A percentile compares a stretch with the other conserved stretches of the same genome.
Conservation (phyloP, 1,140 invertebrate species). For the Euura saliciscinereae region DNA sequence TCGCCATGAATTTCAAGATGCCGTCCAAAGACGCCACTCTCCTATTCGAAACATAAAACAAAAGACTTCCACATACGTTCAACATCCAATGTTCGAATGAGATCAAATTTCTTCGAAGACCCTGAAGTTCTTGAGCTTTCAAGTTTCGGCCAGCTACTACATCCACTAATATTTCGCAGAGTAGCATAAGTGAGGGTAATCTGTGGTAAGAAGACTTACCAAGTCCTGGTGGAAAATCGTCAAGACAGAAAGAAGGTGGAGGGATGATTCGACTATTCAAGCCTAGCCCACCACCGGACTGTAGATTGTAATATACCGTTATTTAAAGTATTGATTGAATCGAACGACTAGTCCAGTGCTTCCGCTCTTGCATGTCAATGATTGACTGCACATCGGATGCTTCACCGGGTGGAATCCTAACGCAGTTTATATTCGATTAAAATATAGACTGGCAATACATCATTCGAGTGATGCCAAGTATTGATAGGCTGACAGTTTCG, state of each 20-base stretch:
- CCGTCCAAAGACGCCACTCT: no score
- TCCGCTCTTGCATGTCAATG: not conserved
- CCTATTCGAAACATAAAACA: no score
- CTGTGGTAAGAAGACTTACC: conserved; percentile 4
- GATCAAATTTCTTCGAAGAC: no score
- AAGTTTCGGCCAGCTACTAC: no score
- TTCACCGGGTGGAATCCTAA: not conserved
- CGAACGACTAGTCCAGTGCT: not conserved
- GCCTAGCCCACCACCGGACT: no score
- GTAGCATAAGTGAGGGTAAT: not conserved
- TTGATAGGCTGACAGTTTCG: not conserved
- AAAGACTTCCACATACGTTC: no score
- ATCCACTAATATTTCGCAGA: no score
- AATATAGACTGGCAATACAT: not conserved
- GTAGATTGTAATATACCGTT: not conserved
- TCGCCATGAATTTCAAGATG: not conserved
- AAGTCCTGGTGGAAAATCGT: not conserved
- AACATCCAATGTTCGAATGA: no score
- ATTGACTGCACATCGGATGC: not conserved
- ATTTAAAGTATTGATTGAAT: not conserved
- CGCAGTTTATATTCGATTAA: not conserved
- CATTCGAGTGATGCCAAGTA: not conserved
- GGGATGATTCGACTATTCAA: not conserved
- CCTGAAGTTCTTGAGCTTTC: no score
- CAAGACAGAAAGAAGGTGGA: not conserved